Percentiles rank a stretch among this genome's conserved stretches.
Evolutionary conservation across 1,140 invertebrate genomes (phyloP).

Genomic region (Solenopsis invicta): DNA sequence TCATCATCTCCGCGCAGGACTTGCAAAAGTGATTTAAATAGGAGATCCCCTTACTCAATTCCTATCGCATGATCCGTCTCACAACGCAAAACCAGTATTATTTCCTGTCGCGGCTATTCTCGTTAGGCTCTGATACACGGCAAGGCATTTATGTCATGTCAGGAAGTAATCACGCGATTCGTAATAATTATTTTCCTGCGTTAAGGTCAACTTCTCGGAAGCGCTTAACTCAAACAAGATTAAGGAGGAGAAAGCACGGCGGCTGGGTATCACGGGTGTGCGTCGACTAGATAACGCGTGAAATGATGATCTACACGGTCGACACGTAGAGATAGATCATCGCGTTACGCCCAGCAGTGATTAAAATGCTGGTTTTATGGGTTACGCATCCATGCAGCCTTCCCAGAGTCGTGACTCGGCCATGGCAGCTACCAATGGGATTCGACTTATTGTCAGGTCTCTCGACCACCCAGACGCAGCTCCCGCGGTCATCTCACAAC

Average conservation of each 20-base stretch:
- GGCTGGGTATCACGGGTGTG: too few relatives aligned
- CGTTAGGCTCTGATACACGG: neutral
- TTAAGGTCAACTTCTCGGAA: conserved; percentile 33
- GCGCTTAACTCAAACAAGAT: neutral
- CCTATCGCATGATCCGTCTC: neutral
- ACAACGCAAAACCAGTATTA: neutral
- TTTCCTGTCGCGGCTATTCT: neutral
- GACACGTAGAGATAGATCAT: conserved; percentile 8
- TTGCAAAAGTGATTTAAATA: conserved; percentile 13
- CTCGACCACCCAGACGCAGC: conserved; percentile 74
- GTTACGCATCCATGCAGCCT: conserved; percentile 1
- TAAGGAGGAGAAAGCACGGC: neutral
- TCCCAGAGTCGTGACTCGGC: conserved; percentile 11
- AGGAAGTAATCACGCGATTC: conserved; percentile 7
- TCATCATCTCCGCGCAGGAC: conserved; percentile 4
- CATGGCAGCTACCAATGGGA: conserved; percentile 7
- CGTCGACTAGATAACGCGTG: conserved; percentile 20
- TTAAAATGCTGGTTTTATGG: conserved; percentile 39
- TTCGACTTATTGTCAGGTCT: conserved; percentile 49
- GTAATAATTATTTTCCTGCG: conserved; percentile 11
- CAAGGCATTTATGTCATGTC: neutral
- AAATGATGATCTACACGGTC: conserved; percentile 13
- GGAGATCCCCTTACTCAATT: conserved; percentile 30
- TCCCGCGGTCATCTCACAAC: conserved; percentile 59
- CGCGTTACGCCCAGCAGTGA: conserved; percentile 45